Base-by-base conservation (phyloP, 2,888 invertebrate species). In the Apamea crenata region DNA sequence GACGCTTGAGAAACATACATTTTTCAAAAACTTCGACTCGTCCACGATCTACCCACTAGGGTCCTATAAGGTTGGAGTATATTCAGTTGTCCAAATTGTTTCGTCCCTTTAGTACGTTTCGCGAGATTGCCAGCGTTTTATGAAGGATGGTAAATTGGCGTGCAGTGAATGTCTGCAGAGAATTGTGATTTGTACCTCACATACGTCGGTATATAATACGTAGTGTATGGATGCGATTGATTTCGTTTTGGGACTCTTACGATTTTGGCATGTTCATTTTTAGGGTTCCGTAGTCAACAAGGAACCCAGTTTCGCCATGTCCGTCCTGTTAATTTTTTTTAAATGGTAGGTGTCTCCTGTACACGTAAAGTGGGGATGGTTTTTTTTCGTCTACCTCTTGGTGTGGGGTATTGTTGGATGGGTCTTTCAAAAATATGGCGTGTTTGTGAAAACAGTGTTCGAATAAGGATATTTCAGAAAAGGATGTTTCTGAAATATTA, bases 71-170 rank as follows among this genome's bases (percentile, higher is more conserved):
- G 65, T 81, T 63, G 77, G 77, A 73, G 74, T 86, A 74, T 81
- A 85, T 87, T 88, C 85, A 87, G 86, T 89, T 88, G 86, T 89
- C 70, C 75, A 89, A 90, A 90, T 90, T 89, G 89, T 89, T 89
- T 88, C 77, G 85, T 82, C 83, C 90, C 83, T 88, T 86, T 82
- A 81, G 85, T 87, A 69, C 78, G 40, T 83, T 90, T 83, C 44
- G 77, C 53, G 81, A 85, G 89, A 89, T 87, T 89, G 90, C 81
- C 63, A 73, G 63, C 69, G 79, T 86, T 90, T 89, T 89, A 89
- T 89, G 90, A 89, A 90, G 80, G 84, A 89, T 87, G 72, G 74
- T 74, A 83, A 85, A 87, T 87, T 82, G 87, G 76, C 56, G 76
- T 72, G 80, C 78, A 50, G 69, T 73, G 70, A 79, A 77, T 67